Evolutionary conservation across 2,113 vertebrate genomes (phyloP).

Genomic region (Anguilla rostrata): DNA sequence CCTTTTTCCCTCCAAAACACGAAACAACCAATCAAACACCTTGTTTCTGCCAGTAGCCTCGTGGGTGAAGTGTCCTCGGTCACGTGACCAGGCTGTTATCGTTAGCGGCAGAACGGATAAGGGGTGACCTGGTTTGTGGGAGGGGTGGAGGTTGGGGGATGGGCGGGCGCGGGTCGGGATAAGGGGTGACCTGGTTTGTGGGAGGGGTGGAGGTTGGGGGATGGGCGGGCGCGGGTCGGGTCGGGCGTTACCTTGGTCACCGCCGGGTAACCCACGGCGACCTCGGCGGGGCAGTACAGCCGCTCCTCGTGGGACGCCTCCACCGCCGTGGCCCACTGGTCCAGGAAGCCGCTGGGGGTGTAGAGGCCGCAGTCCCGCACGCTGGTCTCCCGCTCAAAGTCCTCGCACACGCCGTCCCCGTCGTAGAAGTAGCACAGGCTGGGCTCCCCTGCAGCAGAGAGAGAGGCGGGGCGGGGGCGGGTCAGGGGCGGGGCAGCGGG

Average conservation of each 20-base stretch:
- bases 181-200: neutral
- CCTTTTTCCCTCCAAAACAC: neutral
- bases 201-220: neutral
- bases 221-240: conserved; percentile 9
- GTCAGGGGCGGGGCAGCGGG: too few relatives aligned
- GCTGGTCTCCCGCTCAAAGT: conserved; percentile 92
- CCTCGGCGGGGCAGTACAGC: conserved; percentile 89
- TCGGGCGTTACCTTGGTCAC: conserved; percentile 83
- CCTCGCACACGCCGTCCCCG: conserved; percentile 93
- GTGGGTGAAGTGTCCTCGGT: neutral
- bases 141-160: neutral
- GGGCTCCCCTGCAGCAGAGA: conserved; percentile 78
- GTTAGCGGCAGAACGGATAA: neutral
- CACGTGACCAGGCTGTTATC: too few relatives aligned
- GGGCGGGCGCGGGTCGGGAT: conserved; percentile 6
- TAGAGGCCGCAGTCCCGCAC: conserved; percentile 95
- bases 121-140: too few relatives aligned
- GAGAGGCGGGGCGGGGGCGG: neutral
- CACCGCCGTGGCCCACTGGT: conserved; percentile 91
- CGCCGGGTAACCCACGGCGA: conserved; percentile 89
- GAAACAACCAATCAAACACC: neutral
- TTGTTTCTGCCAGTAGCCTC: neutral
- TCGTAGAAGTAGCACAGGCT: conserved; percentile 97
- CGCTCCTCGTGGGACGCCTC: conserved; percentile 88
- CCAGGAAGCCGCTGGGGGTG: conserved; percentile 89